Evolutionary conservation across 53 echinoderm and acorn worm genomes (phyloP).

Genomic region (Paracentrotus lividus): DNA sequence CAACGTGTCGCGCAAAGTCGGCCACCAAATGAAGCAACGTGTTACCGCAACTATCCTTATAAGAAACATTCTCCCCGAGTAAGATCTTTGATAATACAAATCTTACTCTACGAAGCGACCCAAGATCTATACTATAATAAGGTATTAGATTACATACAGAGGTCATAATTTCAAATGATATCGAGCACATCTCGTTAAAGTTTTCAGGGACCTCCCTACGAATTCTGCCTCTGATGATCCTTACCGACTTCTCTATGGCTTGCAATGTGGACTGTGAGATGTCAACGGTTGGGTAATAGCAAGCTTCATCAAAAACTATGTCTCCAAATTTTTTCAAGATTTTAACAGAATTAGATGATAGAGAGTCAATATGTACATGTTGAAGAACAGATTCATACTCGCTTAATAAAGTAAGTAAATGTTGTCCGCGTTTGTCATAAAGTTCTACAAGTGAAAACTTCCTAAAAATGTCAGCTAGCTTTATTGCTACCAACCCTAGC

Average conservation of each 20-base stretch:
- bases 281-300: neutral
- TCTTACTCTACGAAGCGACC: neutral
- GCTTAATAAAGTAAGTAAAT: neutral
- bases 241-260: neutral
- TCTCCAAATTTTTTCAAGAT: neutral
- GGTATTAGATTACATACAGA: neutral
- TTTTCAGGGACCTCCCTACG: neutral
- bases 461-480: neutral
- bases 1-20: neutral
- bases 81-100: neutral
- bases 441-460: neutral
- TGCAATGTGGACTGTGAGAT: constrained; percentile 2
- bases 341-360: neutral
- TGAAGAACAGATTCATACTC: neutral
- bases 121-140: neutral
- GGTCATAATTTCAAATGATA: neutral
- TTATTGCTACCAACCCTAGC: neutral
- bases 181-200: neutral
- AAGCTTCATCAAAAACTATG: neutral
- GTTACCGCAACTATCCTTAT: neutral
- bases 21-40: neutral
- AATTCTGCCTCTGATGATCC: neutral
- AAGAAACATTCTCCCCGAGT: neutral
- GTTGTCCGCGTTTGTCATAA: neutral
- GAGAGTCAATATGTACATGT: neutral